Evolutionary conservation across 2,797 vertebrate species (phyloP).

Genomic region (Oreonectes daqikongensis): DNA sequence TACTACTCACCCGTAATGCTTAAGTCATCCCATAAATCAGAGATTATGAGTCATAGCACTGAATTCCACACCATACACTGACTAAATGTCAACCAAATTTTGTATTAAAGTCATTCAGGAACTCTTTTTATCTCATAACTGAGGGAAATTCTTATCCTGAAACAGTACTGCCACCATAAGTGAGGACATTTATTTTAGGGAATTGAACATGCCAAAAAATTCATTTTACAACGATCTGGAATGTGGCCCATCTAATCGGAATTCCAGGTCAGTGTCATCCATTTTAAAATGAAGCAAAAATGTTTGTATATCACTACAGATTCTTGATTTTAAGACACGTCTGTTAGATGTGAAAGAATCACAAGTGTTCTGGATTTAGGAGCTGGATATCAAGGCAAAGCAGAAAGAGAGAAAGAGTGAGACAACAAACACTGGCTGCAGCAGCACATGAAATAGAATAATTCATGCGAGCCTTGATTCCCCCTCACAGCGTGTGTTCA

Average conservation of each 20-base stretch:
- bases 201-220: not conserved
- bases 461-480: slow-evolving; percentile 70
- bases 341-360: not conserved
- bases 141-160: slow-evolving; percentile 42
- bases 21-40: not conserved
- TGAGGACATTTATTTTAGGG: slow-evolving; percentile 45
- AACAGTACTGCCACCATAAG: slow-evolving; percentile 55
- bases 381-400: slow-evolving; percentile 24
- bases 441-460: slow-evolving; percentile 68
- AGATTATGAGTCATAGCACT: not conserved
- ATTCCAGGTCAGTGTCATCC: not conserved
- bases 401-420: slow-evolving; percentile 33
- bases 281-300: not conserved
- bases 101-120: slow-evolving; percentile 26
- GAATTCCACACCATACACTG: slow-evolving; percentile 9
- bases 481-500: slow-evolving; percentile 61
- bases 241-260: not conserved
- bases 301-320: not conserved
- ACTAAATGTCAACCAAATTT: slow-evolving; percentile 12
- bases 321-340: not conserved
- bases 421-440: slow-evolving; percentile 46
- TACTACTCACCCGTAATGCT: not conserved
- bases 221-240: not conserved
- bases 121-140: slow-evolving; percentile 30
- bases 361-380: not conserved